phyloP scores from a whole-genome alignment of 2,113 vertebrate genomes.

The Etia nguti region DNA sequence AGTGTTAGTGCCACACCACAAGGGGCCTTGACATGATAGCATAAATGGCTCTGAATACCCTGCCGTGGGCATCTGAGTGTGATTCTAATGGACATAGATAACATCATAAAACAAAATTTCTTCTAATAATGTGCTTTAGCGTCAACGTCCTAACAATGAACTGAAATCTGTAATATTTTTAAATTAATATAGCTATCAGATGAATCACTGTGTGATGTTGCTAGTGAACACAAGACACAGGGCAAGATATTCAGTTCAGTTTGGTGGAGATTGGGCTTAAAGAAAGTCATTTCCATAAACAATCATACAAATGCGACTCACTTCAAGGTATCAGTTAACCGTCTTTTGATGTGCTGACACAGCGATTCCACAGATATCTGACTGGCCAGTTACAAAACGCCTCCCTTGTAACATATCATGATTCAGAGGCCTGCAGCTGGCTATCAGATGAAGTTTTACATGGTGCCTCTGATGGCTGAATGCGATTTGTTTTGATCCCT shows the following conservation, averaged over 20 bases:
- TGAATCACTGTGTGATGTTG: not conserved
- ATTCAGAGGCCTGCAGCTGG: not conserved
- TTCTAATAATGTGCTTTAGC: not conserved
- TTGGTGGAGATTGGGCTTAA: not conserved
- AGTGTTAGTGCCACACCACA: not conserved
- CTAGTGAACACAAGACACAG: not conserved
- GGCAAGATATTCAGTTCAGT: not conserved
- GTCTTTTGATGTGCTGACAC: not conserved
- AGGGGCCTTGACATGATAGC: not conserved
- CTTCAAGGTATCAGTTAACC: not conserved
- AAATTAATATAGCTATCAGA: not conserved
- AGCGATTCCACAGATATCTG: not conserved
- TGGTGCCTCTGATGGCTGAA: conserved; percentile 46
- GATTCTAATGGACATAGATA: not conserved
- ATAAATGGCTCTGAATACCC: not conserved
- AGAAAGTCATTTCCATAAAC: not conserved
- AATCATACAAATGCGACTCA: not conserved
- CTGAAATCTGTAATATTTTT: rapidly evolving
- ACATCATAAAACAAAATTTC: not conserved
- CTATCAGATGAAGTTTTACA: conserved; percentile 68
- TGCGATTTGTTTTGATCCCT: conserved; percentile 57
- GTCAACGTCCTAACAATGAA: not conserved
- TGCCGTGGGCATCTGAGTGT: not conserved
- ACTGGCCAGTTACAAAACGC: conserved; percentile 16
- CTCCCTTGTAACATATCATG: conserved; percentile 5